Base-by-base conservation (phyloP, 2,888 invertebrate species). In the Stenoptilia bipunctidactyla region DNA sequence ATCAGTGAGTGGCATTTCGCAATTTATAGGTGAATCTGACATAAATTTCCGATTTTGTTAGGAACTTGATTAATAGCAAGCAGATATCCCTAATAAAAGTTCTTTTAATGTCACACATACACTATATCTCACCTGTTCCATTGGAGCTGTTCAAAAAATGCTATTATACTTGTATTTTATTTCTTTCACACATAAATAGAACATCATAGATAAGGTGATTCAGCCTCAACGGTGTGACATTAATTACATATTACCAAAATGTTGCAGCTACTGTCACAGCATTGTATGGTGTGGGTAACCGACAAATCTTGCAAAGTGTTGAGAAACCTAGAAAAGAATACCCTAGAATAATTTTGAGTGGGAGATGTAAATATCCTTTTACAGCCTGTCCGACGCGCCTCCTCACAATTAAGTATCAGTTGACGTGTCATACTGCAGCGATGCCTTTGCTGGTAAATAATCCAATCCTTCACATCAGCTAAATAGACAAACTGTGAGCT, bases 281-380 rank as follows among this genome's bases (percentile, higher is more conserved):
- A 57, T 58, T 64, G 65, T 63, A 63, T 55, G 48, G 62, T 52
- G 53, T 63, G 59, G 67, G 61, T 64, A 62, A 70, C 66, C 56
- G 8, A 65, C 56, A 56, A 56, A 55, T 77, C 72, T 70, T 74
- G 71, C 65, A 54, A 52, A 53, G 62, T 55, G 66, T 65, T 53
- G 73, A 65, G 69, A 75, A 53, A 82, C 83, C 83, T 83, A 83
- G 83, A 83, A 83, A 80, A 80, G 74, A 83, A 79, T 79, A 79
- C 77, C 83, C 83, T 82, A 82, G 69, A 82, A 74, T 77, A 71
- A 57, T 66, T n/a, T 55, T 60, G 61, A 58, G 61, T 63, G 65
- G 56, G 52, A 61, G 60, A 53, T 3, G 20, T n/a, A 30, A 30
- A 30, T 10, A 3, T 5, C n/a, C 30, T n/a, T 10, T 30, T 30